These are phyloP conservation scores for Pandemis heparana DNA, from an alignment of 2,888 invertebrate species.

Conservation along the genomic window DNA sequence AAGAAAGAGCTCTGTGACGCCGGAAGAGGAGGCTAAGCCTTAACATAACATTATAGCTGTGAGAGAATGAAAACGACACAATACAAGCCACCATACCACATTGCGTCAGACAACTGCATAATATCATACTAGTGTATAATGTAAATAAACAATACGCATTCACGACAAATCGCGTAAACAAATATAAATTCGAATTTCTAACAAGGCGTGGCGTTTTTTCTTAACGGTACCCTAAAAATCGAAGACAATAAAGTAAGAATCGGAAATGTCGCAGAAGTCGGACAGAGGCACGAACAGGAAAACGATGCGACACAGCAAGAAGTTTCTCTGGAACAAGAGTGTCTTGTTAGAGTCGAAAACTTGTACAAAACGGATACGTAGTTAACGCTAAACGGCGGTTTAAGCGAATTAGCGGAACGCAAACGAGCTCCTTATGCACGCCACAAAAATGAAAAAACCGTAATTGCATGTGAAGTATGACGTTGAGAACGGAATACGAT, in stretches of 20 bases:
- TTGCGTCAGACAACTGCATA: too few species aligned
- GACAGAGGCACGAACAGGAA: constrained; percentile 47
- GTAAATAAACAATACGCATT: too few species aligned
- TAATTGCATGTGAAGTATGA: constrained; percentile 15
- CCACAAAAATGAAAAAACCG: constrained; percentile 32
- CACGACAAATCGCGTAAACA: too few species aligned
- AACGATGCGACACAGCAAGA: constrained; percentile 52
- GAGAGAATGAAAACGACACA: too few species aligned
- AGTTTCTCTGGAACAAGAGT: constrained; percentile 50
- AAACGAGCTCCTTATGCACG: constrained; percentile 37
- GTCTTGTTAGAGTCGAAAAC: constrained; percentile 57
- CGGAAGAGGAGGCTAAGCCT: too few species aligned
- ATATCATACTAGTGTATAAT: too few species aligned
- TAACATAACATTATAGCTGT: too few species aligned
- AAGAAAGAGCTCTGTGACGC: too few species aligned
- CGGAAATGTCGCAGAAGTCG: constrained; percentile 17
- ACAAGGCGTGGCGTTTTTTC: too few species aligned
- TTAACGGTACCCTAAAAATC: not conserved
- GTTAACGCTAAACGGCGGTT: constrained; percentile 48
- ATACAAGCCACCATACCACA: too few species aligned
- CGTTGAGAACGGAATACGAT: not conserved
- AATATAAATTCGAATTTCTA: too few species aligned
- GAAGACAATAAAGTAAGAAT: not conserved
- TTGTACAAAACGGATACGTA: constrained; percentile 51
- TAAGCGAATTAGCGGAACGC: constrained; percentile 38